Evolutionary conservation across 2,797 vertebrate genomes (phyloP).

Genomic region (Lagorchestes hirsutus): DNA sequence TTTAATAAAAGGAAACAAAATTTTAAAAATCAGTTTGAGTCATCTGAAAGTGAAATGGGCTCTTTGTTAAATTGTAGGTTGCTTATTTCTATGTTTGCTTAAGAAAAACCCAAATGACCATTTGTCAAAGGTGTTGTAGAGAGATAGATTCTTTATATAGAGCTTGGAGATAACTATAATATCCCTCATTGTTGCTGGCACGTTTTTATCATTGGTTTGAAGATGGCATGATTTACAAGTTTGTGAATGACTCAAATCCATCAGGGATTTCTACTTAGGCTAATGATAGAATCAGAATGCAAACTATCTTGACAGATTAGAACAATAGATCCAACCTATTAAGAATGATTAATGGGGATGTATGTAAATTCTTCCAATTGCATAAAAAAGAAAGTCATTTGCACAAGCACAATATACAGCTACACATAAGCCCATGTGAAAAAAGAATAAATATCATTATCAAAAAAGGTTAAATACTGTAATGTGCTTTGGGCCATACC

Average conservation of each 20-base stretch:
- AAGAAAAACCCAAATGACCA: neutral
- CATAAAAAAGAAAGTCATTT: neutral
- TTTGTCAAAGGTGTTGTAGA: neutral
- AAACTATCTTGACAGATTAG: neutral
- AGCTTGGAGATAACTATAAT: neutral
- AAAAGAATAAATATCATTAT: neutral
- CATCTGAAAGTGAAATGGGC: neutral
- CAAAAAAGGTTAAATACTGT: neutral
- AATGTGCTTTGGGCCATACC: neutral
- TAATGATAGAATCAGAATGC: neutral
- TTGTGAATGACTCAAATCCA: neutral
- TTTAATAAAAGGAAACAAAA: neutral
- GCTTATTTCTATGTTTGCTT: neutral
- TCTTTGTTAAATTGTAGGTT: neutral
- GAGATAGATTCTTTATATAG: neutral
- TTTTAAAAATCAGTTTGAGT: too few species aligned
- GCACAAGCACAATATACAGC: neutral
- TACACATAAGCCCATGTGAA: neutral
- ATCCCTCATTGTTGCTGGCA: neutral
- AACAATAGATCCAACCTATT: neutral
- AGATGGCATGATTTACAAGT: neutral
- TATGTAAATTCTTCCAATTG: neutral
- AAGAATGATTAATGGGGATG: neutral
- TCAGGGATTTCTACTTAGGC: neutral
- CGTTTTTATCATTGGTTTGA: neutral